Base-by-base conservation (phyloP, 2,113 vertebrate species). In the Carassius auratus region DNA sequence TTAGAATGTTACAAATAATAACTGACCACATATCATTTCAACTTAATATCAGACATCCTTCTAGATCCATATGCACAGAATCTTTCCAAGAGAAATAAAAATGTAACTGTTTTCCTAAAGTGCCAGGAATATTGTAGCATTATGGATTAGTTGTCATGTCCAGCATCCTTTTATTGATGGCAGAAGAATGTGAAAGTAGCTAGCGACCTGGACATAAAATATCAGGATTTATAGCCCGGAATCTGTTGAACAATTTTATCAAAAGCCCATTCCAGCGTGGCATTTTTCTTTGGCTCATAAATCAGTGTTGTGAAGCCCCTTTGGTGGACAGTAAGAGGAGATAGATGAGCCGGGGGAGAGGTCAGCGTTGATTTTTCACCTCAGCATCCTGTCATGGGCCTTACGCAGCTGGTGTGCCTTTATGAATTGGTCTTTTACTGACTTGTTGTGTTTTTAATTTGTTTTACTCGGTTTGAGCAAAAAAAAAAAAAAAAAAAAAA, bases 171-270 rank as follows among this genome's bases (percentile, higher is more conserved):
- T 97, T 98, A 98, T 99, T 97, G 97, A 99, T 98, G 97, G 95
- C 92, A 89, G 92, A 92, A 96, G 96, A 97, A 98, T 98, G 96
- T 97, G 96, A 96, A 98, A 98, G 96, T 96, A 97, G 97, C 95
- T 91, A 91, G 95, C 93, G 95, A 95, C 95, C 95, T 96, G 96
- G 95, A 95, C 96, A 96, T 96, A 97, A 97, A 88, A 97, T 97
- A 98, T 97, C 95, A 97, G 96, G 96, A 99, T 99, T 98, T 99
- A 99, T 99, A 95, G 96, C 97, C 93, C 94, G 94, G 95, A 97
- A 99, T 98, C 98, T 97, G 96, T 97, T 96, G 96, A 98, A 99
- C 97, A 99, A 99, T 99, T 99, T 99, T 99, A 99, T 99, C 98
- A 99, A 99, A 99, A 98, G 97, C 97, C 97, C 96, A 98, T 99